These are phyloP conservation scores for Melangyna quadrimaculata DNA, from an alignment of 2,888 invertebrate genomes.

Conservation along the genomic window DNA sequence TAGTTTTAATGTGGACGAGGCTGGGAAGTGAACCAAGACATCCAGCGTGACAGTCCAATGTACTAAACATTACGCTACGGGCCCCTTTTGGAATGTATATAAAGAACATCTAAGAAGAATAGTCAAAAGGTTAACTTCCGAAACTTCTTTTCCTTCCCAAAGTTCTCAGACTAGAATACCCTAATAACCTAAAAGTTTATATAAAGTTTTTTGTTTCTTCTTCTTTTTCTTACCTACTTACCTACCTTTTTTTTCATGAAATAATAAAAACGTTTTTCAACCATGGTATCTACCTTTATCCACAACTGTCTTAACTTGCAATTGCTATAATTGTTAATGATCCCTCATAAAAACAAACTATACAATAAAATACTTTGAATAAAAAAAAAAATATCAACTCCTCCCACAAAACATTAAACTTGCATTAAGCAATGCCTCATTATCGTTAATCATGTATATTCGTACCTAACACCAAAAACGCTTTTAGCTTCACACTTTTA, in stretches of 20 bases:
- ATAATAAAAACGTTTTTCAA: not conserved
- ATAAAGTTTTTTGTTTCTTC: not conserved
- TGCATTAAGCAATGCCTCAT: conserved; percentile 50
- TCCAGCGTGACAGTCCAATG: too few relatives aligned
- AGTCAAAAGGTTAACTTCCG: too few relatives aligned
- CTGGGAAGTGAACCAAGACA: too few relatives aligned
- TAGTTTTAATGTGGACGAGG: too few relatives aligned
- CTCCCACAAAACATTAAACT: conserved; percentile 32
- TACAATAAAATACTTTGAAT: not conserved
- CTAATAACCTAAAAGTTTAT: not conserved
- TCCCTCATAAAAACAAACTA: conserved; percentile 27
- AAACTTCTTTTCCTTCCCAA: not conserved
- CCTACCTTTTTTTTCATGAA: not conserved
- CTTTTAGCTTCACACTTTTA: conserved; percentile 3
- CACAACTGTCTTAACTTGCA: conserved; percentile 4
- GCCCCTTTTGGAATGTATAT: too few relatives aligned
- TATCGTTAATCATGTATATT: conserved; percentile 67
- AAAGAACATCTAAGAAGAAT: too few relatives aligned
- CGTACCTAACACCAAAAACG: conserved; percentile 2
- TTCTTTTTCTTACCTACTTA: too few relatives aligned
- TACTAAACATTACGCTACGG: too few relatives aligned
- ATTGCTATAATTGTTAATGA: conserved; percentile 20
- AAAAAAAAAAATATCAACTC: conserved; percentile 16
- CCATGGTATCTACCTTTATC: not conserved
- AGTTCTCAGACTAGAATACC: not conserved